Conservation (phyloP, 1,140 invertebrate species). For the Dysdera silvatica region DNA sequence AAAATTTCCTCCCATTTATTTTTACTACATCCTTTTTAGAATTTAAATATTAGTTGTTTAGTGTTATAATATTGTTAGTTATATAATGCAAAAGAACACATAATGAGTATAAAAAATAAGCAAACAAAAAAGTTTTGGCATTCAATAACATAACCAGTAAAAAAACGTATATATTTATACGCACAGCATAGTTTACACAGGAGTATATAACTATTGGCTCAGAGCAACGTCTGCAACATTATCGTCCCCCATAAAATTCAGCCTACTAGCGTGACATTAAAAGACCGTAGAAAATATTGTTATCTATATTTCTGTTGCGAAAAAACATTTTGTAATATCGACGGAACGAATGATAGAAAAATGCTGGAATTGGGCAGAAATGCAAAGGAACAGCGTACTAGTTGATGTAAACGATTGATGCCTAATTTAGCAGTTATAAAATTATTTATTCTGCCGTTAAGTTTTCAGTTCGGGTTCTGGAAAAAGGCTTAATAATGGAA, state of each 20-base stretch:
- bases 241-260: slow-evolving; percentile 18
- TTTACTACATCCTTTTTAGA: background rate
- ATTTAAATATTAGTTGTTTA: background rate
- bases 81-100: background rate
- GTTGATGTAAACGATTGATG: background rate
- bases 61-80: background rate
- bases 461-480: too few relatives aligned
- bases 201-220: slow-evolving; percentile 27
- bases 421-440: too few relatives aligned
- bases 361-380: background rate
- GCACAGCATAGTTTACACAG: slow-evolving; percentile 22
- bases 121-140: background rate
- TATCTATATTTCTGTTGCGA: background rate
- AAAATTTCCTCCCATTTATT: background rate
- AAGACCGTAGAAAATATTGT: background rate
- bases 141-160: background rate
- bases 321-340: background rate
- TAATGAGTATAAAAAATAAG: background rate
- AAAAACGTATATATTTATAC: background rate
- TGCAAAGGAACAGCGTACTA: background rate
- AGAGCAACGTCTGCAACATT: slow-evolving; percentile 30
- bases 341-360: background rate
- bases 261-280: background rate
- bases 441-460: too few relatives aligned
- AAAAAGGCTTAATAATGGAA: too few relatives aligned